Conservation (phyloP, 2,113 vertebrate genomes). For the Plecturocebus donacophilus region DNA sequence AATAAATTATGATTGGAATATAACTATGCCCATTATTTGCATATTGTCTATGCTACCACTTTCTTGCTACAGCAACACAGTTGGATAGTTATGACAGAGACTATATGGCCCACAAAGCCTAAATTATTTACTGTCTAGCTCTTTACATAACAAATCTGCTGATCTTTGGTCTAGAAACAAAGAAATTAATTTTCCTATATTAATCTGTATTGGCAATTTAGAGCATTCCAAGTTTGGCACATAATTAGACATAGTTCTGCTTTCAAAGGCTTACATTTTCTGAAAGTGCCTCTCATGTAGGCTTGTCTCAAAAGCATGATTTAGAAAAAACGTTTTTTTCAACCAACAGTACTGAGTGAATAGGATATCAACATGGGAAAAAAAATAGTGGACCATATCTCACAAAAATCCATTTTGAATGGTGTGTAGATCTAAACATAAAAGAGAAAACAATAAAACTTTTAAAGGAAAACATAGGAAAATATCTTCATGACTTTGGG, state of each 20-base stretch:
- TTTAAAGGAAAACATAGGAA: background rate
- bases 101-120: background rate
- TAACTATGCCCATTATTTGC: background rate
- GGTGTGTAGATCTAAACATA: background rate
- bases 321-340: background rate
- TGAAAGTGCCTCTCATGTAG: background rate
- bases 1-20: background rate
- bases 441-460: background rate
- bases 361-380: background rate
- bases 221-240: background rate
- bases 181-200: background rate
- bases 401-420: background rate
- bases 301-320: background rate
- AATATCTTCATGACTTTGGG: background rate
- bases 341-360: background rate
- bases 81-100: background rate
- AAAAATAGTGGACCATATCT: background rate
- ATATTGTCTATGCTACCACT: background rate
- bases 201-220: background rate
- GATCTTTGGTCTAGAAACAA: background rate
- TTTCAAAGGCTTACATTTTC: slow-evolving; percentile 3
- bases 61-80: background rate
- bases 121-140: background rate
- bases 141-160: background rate
- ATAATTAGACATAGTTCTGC: background rate